phyloP scores from a whole-genome alignment of 2,888 invertebrate genomes.

The Zhuqinia jingwanae region DNA sequence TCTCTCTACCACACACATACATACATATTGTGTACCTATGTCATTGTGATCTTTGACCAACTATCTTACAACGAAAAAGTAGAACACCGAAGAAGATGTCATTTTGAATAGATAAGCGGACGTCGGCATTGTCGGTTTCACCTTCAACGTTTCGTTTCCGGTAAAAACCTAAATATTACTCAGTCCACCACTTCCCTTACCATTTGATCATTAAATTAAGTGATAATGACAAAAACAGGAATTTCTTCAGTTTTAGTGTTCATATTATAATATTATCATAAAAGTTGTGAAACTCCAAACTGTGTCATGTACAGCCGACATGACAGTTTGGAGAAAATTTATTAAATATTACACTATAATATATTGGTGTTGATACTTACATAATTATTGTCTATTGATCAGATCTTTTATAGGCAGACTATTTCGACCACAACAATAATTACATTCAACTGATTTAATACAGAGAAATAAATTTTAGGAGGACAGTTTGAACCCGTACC shows the following conservation, averaged over 20 bases:
- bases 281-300: no score
- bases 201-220: not conserved
- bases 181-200: not conserved
- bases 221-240: not conserved
- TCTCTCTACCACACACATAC: not conserved
- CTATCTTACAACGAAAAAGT: not conserved
- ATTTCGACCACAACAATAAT: no score
- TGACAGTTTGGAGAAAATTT: not conserved
- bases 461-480: no score
- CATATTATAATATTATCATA: not conserved
- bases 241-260: not conserved
- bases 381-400: not conserved
- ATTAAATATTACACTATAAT: not conserved
- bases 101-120: not conserved
- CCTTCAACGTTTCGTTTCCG: constrained; percentile 3
- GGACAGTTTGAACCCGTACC: no score
- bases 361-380: not conserved
- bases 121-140: not conserved
- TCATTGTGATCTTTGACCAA: not conserved
- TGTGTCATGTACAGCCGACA: not conserved
- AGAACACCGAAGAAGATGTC: not conserved
- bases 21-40: no score
- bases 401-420: no score
- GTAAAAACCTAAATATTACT: not conserved
- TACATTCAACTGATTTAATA: no score